Base-by-base conservation (phyloP, 2,797 vertebrate species). In the Falco rusticolus region DNA sequence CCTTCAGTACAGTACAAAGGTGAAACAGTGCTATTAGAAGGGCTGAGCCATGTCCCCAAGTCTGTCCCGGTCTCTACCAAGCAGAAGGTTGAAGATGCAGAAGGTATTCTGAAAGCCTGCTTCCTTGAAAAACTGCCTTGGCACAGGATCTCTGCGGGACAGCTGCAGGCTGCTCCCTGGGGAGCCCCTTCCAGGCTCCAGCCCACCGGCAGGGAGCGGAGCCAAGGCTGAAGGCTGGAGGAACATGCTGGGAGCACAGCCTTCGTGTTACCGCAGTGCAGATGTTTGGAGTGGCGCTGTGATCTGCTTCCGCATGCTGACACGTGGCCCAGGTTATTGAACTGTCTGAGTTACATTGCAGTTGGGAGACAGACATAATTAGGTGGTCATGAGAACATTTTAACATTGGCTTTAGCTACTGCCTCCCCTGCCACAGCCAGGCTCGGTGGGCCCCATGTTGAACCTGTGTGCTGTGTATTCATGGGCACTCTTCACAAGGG, bases 61-160 rank as follows among this genome's bases (percentile, higher is more conserved):
- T 21, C 90, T 81, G 34, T 81, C 83, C 48, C 76, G 53, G 39
- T 7, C 13, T 43, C 66, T 85, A 47, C 59, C 4, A 28, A 90
- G 34, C 3, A 70, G 45, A 69, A 60, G 24, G 48, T 43, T 87
- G 71, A 66, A 84, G 51, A 83, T 74, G 21, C 39, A 5, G 19
- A 70, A 91, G 71, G 68, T 90, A 76, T 77, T 87, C 71, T 69
- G 47, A 83, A 54, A 90, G 34, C 29, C 60, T 56, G 19, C 34
- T 95, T 93, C 71, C 79, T 70, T 34, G 82, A 69, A 77, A 80
- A 88, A 56, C 51, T 66, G 43, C 47, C n/a, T 91, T 91, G 83
- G 85, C 76, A 12, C 5, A 28, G 61, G 39, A n/a, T 66, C 29
- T 59, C 56, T 26, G 28, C 22, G 13, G 59, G 39, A 39, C 92